Evolutionary conservation across 2,113 vertebrate species (phyloP), one percentile per base, ranked within the genome.

Genomic region (Vulpes vulpes): DNA sequence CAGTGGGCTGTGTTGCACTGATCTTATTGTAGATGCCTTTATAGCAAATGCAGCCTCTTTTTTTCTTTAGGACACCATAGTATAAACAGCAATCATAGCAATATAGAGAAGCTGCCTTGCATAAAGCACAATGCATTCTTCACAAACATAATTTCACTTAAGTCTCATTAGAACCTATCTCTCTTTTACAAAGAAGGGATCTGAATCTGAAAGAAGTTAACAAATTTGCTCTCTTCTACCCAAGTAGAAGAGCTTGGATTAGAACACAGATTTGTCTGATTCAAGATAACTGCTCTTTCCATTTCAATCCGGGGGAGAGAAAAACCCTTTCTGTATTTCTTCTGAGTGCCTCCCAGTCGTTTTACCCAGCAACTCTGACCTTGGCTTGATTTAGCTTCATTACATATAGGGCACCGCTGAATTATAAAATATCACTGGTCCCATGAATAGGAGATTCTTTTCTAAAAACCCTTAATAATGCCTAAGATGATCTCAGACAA

Each of bases 341-440:
- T 57, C 92, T 87, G n/a, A 84, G 35, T 69, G 43, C 57, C 69
- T 88, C 8, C 2, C 38, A 62, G 2, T 53, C 78, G 49, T 59
- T 80, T 92, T 82, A 51, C 20, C 35, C 49, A 83, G 11, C 11
- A 73, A 57, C 4, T 60, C 53, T 82, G 82, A 69, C 53, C 35
- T 93, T 73, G 15, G 30, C 65, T 82, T 94, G n/a, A 89, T 76
- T 94, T 82, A 90, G 19, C 14, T 69, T 69, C 57, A 79, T 43
- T 92, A 43, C 17, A 51, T 19, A 25, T 10, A 81, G 65, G 25
- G 16, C 15, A 71, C 59, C 38, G 53, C 14, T 55, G 79, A 79
- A 35, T 74, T 83, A 22, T 97, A 71, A 89, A 96, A 59, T 11
- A 93, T 55, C 65, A 38, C 73, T 83, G 43, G 22, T 17, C 0